Percentiles rank a stretch among this genome's conserved stretches.
phyloP scores from a whole-genome alignment of 2,113 vertebrate genomes.

The Peromyscus polionotus region DNA sequence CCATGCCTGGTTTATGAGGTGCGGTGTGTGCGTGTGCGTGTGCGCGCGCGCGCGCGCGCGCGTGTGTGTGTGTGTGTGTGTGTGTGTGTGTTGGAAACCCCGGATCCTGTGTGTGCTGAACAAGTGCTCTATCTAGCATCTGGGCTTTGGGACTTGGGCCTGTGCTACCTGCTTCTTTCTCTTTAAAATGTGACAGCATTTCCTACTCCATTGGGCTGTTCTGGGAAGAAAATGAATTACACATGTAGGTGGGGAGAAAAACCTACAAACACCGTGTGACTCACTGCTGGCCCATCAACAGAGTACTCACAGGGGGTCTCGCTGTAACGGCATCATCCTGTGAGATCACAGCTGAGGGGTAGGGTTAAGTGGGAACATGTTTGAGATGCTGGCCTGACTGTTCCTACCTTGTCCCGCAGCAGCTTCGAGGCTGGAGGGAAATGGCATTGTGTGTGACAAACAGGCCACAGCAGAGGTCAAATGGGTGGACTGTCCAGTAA shows the following conservation, averaged over 20 bases:
- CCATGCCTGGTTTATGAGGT: not conserved
- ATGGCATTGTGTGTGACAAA: not conserved
- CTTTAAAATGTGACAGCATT: not conserved
- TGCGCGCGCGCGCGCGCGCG: not conserved
- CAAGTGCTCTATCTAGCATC: not conserved
- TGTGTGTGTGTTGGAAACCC: not conserved
- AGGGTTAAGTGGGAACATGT: not conserved
- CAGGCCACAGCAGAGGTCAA: not conserved
- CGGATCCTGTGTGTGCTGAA: not conserved
- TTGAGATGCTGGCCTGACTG: not conserved
- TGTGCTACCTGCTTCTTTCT: not conserved
- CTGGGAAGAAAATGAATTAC: not conserved
- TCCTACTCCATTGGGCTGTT: not conserved
- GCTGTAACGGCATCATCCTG: not conserved
- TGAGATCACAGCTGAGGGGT: not conserved
- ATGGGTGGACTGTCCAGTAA: not conserved
- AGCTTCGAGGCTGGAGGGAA: not conserved
- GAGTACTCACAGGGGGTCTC: fast-evolving
- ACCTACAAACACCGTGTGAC: not conserved
- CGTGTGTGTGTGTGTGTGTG: not conserved
- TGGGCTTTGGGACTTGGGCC: not conserved
- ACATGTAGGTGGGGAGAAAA: too few relatives aligned
- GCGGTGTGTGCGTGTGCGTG: not conserved
- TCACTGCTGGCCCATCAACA: not conserved
- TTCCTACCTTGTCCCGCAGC: not conserved